Evolutionary conservation across 2,888 invertebrate species (phyloP).

Genomic region (Apotomis capreana): DNA sequence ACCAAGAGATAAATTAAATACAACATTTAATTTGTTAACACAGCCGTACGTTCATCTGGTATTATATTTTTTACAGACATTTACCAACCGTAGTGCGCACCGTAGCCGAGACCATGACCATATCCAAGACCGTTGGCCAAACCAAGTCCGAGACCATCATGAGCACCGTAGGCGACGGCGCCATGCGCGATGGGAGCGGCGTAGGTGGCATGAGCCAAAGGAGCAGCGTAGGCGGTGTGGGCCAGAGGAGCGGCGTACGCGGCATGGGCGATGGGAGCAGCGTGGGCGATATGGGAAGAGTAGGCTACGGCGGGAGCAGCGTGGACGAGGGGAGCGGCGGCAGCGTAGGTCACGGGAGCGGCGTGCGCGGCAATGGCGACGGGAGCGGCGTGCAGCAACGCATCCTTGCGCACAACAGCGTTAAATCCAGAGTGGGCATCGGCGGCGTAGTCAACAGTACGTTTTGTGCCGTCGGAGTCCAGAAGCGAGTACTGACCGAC

Average conservation of each 20-base stretch:
- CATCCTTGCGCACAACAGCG: constrained; percentile 68
- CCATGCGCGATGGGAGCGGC: constrained; percentile 42
- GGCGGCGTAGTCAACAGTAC: constrained; percentile 71
- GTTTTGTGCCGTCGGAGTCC: constrained; percentile 70
- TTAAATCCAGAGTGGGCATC: constrained; percentile 72
- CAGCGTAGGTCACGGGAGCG: constrained; percentile 39
- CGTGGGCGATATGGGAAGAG: constrained; percentile 44
- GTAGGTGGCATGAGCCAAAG: constrained; percentile 32
- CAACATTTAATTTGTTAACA: constrained; percentile 25
- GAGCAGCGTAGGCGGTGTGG: constrained; percentile 41
- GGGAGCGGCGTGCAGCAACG: constrained; percentile 42
- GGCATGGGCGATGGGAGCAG: constrained; percentile 32
- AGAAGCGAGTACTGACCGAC: constrained; percentile 69
- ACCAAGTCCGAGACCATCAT: constrained; percentile 21
- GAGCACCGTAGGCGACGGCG: constrained; percentile 36
- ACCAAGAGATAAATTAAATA: constrained; percentile 22
- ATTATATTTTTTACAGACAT: not conserved
- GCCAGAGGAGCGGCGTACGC: constrained; percentile 32
- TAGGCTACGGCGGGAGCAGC: constrained; percentile 46
- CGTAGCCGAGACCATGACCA: constrained; percentile 33
- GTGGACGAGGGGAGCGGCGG: constrained; percentile 47
- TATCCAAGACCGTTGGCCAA: constrained; percentile 35
- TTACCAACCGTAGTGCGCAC: constrained; percentile 25
- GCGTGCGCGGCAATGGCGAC: constrained; percentile 41
- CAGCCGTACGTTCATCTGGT: constrained; percentile 12